Evolutionary conservation across 2,113 vertebrate species (phyloP).

Genomic region (Progne subis): DNA sequence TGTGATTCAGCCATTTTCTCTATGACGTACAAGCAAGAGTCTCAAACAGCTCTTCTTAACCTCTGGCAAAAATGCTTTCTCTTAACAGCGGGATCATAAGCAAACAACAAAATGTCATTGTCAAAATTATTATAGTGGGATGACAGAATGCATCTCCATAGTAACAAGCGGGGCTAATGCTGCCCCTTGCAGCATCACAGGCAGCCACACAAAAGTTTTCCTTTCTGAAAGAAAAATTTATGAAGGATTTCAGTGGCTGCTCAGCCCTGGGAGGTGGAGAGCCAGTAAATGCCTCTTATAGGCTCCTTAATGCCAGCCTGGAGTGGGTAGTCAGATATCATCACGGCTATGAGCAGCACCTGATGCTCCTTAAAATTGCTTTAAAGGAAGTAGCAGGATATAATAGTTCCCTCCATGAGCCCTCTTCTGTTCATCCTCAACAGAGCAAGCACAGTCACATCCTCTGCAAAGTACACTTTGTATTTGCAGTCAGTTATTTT

Average conservation of each 20-base stretch:
- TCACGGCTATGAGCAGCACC: not conserved
- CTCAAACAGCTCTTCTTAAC: not conserved
- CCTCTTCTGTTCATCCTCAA: not conserved
- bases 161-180: not conserved
- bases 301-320: not conserved
- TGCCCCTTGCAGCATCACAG: not conserved
- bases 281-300: not conserved
- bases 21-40: not conserved
- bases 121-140: not conserved
- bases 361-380: not conserved
- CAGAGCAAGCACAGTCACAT: not conserved
- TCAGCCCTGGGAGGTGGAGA: not conserved
- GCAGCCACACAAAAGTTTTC: not conserved
- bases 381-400: not conserved
- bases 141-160: constrained; percentile 23
- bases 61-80: not conserved
- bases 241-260: not conserved
- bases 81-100: not conserved
- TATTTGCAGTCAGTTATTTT: not conserved
- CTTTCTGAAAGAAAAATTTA: not conserved
- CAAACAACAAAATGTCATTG: not conserved
- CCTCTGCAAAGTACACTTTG: not conserved
- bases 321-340: not conserved
- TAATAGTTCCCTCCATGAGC: not conserved
- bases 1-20: not conserved